A percentile compares a stretch with the other conserved stretches of the same genome.
Evolutionary conservation across 2,888 invertebrate genomes (phyloP).

Genomic region (Metacarcinus magister): DNA sequence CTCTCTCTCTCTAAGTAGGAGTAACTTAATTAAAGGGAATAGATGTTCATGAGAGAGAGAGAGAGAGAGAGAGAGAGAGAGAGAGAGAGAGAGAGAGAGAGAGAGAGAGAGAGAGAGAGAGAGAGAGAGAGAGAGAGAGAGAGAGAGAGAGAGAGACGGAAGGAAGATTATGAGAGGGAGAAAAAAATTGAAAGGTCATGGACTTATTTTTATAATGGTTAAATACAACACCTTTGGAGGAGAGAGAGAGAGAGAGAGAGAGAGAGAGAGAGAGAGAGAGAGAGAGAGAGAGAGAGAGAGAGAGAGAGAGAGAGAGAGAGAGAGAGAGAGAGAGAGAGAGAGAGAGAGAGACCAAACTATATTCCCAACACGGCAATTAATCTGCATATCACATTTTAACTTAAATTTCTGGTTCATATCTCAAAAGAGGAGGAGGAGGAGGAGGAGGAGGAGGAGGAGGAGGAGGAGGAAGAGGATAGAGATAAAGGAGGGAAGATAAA

Average conservation of each 20-base stretch:
- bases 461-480: background rate
- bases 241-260: background rate
- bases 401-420: background rate
- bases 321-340: conserved; percentile 44
- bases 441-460: conserved; percentile 8
- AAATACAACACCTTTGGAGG: background rate
- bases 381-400: background rate
- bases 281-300: conserved; percentile 46
- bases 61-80: conserved; percentile 26
- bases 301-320: conserved; percentile 48
- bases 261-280: conserved; percentile 39
- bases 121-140: background rate
- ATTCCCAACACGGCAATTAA: background rate
- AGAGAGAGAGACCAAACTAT: background rate
- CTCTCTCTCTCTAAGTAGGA: no score
- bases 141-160: background rate
- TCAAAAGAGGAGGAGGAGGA: conserved; percentile 14
- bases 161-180: background rate
- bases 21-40: background rate
- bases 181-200: background rate
- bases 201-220: background rate
- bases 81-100: conserved; percentile 26
- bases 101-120: conserved; percentile 2
- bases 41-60: background rate
- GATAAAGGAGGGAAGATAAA: background rate